Base-by-base conservation (phyloP, 2,888 invertebrate genomes). In the Galerucella pusilla region DNA sequence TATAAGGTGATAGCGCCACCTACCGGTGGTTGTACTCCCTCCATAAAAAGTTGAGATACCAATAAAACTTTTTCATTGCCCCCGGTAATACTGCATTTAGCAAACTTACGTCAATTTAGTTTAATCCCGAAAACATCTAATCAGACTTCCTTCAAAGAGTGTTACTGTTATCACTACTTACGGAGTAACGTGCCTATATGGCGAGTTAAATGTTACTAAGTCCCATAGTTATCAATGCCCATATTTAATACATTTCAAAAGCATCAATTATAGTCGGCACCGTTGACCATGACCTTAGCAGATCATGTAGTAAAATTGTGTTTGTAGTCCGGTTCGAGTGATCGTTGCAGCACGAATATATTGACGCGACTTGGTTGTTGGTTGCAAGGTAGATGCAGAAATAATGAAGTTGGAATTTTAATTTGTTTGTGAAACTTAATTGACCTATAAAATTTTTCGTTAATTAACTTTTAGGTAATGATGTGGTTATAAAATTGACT, bases 281-380 rank as follows among this genome's bases (percentile, higher is more conserved):
- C 9, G 6, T 64, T 69, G 76, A 74, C 76, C 74, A 72, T 76
- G 76, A 76, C 76, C 76, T 71, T 64, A 57, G 54, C 59, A 73
- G 52, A 65, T 71, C 57, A 71, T 66, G 64, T 42, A 71, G 54
- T 42, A 12, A 71, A 64, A 71, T 42, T 42, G 42, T 63, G 63
- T 12, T 35, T 12, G 12, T 63, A 63, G 63, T 28, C 63, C 63
- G 42, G 63, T 52, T n/a, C 35, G 35, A 42, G 35, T 42, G 7
- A 9, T 9, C 7, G 35, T 7, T 42, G 35, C 35, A 35, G 5
- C 35, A 49, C 49, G 14, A 49, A 14, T 5, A 49, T 12, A 49
- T 49, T 49, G 49, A 42, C 35, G 35, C 7, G 35, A 42, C 9
- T 42, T 42, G 20, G 20, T 20, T 7, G 1, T 5, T 42, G 7